Evolutionary conservation across 1,140 invertebrate genomes (phyloP).

Genomic region (Holotrichia oblita): DNA sequence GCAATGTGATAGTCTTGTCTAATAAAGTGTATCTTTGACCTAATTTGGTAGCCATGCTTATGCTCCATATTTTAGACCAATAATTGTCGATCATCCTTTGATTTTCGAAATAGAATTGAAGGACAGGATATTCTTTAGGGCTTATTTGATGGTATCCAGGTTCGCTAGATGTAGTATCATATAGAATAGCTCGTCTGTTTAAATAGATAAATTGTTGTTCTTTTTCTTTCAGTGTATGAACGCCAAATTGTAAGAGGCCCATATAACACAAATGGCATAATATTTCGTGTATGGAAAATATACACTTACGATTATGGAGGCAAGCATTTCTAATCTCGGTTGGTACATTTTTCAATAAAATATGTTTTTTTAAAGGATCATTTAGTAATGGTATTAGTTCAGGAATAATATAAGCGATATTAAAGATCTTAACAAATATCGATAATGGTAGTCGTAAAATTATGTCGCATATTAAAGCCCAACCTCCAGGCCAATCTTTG

Average conservation of each 20-base stretch:
- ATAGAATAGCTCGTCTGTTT: constrained; percentile 69
- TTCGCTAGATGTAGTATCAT: constrained; percentile 73
- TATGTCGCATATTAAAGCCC: constrained; percentile 79
- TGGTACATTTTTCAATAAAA: constrained; percentile 69
- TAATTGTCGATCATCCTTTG: constrained; percentile 72
- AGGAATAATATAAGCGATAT: constrained; percentile 67
- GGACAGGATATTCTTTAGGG: constrained; percentile 66
- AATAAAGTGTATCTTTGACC: constrained; percentile 41
- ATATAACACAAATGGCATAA: constrained; percentile 70
- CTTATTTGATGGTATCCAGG: constrained; percentile 72
- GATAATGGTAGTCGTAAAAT: constrained; percentile 77
- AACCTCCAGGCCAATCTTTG: constrained; percentile 71
- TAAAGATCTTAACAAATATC: constrained; percentile 75
- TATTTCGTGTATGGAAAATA: constrained; percentile 70
- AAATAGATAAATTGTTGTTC: constrained; percentile 78
- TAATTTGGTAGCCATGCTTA: constrained; percentile 46
- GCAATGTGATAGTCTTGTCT: constrained; percentile 60
- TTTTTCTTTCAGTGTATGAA: constrained; percentile 72
- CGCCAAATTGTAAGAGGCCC: constrained; percentile 78
- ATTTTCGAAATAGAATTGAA: constrained; percentile 67
- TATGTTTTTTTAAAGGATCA: constrained; percentile 75
- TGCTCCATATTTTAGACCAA: constrained; percentile 76
- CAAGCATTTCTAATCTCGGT: constrained; percentile 64
- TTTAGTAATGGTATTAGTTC: constrained; percentile 70
- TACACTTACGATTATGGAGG: constrained; percentile 70